These are phyloP conservation scores for Melanargia galathea DNA, from an alignment of 2,888 invertebrate species.

Conservation along the genomic window DNA sequence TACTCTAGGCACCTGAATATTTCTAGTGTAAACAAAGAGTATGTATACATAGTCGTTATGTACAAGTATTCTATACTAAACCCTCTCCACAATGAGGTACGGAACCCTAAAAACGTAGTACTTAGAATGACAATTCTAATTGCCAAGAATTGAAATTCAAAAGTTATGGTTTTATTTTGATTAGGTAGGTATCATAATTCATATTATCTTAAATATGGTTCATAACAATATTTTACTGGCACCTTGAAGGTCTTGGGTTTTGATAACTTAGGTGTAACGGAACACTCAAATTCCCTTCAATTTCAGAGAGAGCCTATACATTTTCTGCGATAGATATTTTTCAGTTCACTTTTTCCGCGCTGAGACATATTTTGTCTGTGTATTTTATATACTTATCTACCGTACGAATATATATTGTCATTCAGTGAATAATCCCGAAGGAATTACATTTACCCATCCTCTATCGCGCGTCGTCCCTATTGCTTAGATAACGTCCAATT, in stretches of 20 bases:
- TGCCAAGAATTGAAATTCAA: too few species aligned
- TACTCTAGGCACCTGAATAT: neutral
- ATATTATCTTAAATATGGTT: too few species aligned
- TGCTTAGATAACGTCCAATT: constrained; percentile 23
- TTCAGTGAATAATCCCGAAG: constrained; percentile 15
- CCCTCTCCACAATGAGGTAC: too few species aligned
- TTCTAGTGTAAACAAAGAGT: too few species aligned
- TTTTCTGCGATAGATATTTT: neutral
- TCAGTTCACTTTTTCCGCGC: neutral
- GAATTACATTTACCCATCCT: constrained; percentile 11
- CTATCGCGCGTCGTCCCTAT: constrained; percentile 19
- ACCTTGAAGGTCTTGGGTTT: neutral
- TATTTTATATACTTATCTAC: neutral
- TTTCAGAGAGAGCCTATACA: neutral
- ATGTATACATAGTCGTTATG: neutral
- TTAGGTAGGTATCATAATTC: too few species aligned
- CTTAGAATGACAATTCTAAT: too few species aligned
- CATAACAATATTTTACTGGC: neutral
- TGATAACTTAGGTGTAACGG: neutral
- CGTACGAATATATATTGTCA: neutral
- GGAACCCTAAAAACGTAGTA: too few species aligned
- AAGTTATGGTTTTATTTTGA: too few species aligned
- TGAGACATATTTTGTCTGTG: neutral
- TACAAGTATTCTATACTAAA: neutral
- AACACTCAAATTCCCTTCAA: neutral